Conservation (phyloP, 2,113 vertebrate genomes). For the Coturnix japonica region DNA sequence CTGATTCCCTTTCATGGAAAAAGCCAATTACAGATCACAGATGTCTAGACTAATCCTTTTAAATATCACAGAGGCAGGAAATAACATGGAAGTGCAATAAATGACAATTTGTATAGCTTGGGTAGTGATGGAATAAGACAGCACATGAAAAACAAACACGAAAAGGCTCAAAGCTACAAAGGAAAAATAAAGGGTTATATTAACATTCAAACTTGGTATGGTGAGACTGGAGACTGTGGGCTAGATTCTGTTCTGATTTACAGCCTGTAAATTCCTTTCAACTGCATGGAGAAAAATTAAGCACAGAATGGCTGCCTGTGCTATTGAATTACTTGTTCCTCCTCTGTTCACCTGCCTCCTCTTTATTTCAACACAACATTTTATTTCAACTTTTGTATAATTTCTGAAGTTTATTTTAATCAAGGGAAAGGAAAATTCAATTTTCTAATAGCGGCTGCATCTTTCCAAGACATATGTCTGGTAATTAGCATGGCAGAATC, state of each 20-base stretch:
- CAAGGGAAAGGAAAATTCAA: conserved; percentile 10
- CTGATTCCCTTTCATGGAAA: conserved; percentile 65
- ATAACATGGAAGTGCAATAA: conserved; percentile 65
- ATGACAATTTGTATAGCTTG: conserved; percentile 60
- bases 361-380: background rate
- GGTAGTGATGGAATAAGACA: conserved; percentile 4
- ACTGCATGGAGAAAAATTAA: conserved; percentile 59
- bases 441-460: conserved; percentile 17
- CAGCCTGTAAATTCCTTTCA: conserved; percentile 52
- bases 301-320: conserved; percentile 22
- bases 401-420: conserved; percentile 52
- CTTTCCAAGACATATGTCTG: conserved; percentile 47
- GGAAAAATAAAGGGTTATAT: conserved; percentile 51
- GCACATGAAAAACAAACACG: conserved; percentile 61
- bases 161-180: conserved; percentile 38
- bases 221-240: conserved; percentile 3
- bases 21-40: conserved; percentile 74
- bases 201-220: conserved; percentile 12
- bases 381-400: conserved; percentile 30
- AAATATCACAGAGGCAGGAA: conserved; percentile 74
- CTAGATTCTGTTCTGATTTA: conserved; percentile 50
- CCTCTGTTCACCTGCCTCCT: background rate
- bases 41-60: conserved; percentile 71
- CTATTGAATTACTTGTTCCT: conserved; percentile 42
- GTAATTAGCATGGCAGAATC: conserved; percentile 46